These are phyloP conservation scores for Catharus minimus DNA, from an alignment of 2,113 vertebrate genomes.

Conservation along the genomic window DNA sequence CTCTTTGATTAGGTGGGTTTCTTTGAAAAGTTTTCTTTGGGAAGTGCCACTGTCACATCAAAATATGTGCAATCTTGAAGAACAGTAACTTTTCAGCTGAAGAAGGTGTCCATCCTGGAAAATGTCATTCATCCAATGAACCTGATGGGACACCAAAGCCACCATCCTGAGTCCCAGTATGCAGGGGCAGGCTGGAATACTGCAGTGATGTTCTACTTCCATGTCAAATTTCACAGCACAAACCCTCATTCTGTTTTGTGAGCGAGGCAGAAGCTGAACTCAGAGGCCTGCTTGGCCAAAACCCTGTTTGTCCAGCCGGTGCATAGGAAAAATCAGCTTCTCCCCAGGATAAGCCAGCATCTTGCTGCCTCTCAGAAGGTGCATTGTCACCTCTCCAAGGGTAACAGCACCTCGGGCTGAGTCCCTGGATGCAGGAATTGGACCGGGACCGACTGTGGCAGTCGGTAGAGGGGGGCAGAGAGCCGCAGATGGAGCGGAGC, in stretches of 20 bases:
- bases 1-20: not conserved
- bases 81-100: not conserved
- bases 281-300: not conserved
- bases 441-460: not conserved
- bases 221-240: not conserved
- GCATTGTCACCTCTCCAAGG: conserved; percentile 10
- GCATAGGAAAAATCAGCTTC: not conserved
- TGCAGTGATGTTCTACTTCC: not conserved
- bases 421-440: not conserved
- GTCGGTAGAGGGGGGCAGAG: conserved; percentile 57
- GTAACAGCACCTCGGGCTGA: not conserved
- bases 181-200: not conserved
- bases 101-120: not conserved
- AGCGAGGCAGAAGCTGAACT: not conserved
- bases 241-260: not conserved
- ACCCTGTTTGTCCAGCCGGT: conserved; percentile 7
- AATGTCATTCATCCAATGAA: not conserved
- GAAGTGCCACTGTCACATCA: not conserved
- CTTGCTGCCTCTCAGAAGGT: not conserved
- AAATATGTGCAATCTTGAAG: not conserved
- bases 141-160: not conserved
- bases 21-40: not conserved
- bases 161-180: not conserved
- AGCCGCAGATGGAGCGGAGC: not conserved
- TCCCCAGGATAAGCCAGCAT: not conserved